Base-by-base conservation (phyloP, 1,140 invertebrate genomes). In the Zaprionus lachaisei region DNA sequence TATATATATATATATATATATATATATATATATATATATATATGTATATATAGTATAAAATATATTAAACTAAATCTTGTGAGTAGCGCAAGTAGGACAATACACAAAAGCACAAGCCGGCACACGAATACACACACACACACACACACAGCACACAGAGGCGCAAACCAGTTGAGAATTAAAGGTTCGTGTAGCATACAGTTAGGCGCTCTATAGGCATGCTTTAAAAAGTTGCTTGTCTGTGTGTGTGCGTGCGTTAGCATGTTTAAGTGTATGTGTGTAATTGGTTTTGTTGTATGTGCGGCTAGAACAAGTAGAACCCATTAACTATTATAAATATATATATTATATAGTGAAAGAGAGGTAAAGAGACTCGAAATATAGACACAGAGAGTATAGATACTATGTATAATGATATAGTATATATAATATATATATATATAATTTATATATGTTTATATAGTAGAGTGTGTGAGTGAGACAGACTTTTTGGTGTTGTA, bases 71-170 rank as follows among this genome's bases (percentile, higher is more conserved):
- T 72, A 56, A 56, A 58, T 60, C 17, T 61, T 72, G 69, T 67
- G 62, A 77, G 63, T 55, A 74, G 70, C 76, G 72, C 65, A 75
- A 75, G 47, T 51, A 51, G 65, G 65, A 78, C 65, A 76, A 70
- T 44, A 68, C 83, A 66, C 54, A 80, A 68, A 78, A 78, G 65
- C 64, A 61, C 47, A 65, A 58, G 44, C 57, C 37, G 17, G 47
- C 12, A 20, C 58, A 62, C 38, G 37, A 44, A 76, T 20, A 61
- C 22, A 47, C 57, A 57, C 34, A 68, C 34, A 65, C 37, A 37
- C 57, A 51, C 24, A 58, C 67, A 54, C 24, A 51, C 47, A 22
- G 51, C 67, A 54, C 24, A 51, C 47, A 22, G 15, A n/a, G 9
- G 12, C 20, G 17, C 31, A 72, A 15, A 72, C 26, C 49, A 17